Evolutionary conservation across 2,113 vertebrate genomes (phyloP).

Genomic region (Tragelaphus scriptus): DNA sequence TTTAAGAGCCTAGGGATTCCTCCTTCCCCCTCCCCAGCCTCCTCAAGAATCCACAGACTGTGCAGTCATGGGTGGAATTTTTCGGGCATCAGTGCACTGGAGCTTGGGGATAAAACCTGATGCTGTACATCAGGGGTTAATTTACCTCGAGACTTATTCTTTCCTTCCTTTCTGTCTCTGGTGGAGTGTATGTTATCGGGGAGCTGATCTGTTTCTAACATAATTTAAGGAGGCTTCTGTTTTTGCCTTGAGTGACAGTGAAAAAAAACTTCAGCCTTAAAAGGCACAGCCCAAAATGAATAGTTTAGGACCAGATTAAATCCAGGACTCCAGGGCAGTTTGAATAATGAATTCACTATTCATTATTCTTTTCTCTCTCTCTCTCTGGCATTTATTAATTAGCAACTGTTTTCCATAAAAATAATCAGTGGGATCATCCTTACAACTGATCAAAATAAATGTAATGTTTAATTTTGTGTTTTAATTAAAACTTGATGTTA

Average conservation of each 20-base stretch:
- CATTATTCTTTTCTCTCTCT: slow-evolving; percentile 1
- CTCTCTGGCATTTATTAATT: slow-evolving; percentile 18
- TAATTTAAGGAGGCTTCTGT: not conserved
- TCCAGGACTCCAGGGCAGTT: not conserved
- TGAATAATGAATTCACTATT: slow-evolving; percentile 11
- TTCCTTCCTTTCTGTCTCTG: not conserved
- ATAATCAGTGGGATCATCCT: not conserved
- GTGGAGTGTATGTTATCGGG: not conserved
- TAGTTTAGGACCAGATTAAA: slow-evolving; percentile 10
- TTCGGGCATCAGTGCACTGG: not conserved
- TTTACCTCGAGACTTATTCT: not conserved
- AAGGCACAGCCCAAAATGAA: not conserved
- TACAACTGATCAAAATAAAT: not conserved
- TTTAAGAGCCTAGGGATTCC: not conserved
- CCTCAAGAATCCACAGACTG: not conserved
- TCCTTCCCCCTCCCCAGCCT: not conserved
- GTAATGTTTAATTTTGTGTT: not conserved
- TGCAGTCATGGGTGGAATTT: not conserved
- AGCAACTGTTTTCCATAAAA: slow-evolving; percentile 41
- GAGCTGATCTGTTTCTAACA: slow-evolving; percentile 13
- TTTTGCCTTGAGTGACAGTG: slow-evolving; percentile 33
- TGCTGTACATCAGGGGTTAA: not conserved
- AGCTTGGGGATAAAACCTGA: not conserved
- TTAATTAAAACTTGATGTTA: slow-evolving; percentile 18
- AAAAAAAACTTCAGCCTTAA: slow-evolving; percentile 10